Evolutionary conservation across 2,797 vertebrate species (phyloP).

Genomic region (Toxotes lorentzi): DNA sequence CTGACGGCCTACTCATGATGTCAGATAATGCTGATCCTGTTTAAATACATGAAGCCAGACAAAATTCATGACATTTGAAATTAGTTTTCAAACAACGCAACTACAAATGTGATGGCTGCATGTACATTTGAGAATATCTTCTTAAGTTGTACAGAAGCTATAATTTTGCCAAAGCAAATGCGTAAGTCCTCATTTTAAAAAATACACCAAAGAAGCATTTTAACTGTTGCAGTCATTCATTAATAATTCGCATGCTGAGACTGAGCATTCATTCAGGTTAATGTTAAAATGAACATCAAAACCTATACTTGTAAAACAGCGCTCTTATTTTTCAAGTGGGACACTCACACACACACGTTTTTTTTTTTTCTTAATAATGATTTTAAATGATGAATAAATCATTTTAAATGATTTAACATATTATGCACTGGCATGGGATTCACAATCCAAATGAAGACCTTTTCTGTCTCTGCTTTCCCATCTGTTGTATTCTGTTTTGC

Average conservation of each 20-base stretch:
- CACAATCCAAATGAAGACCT: slow-evolving; percentile 1
- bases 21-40: slow-evolving; percentile 5
- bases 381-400: too few relatives aligned
- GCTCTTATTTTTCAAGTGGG: too few relatives aligned
- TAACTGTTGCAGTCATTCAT: background rate
- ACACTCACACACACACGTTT: background rate
- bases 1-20: background rate
- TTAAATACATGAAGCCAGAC: background rate
- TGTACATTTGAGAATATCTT: slow-evolving; percentile 19
- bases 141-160: slow-evolving; percentile 16
- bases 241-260: slow-evolving; percentile 10
- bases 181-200: background rate
- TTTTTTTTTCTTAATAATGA: too few relatives aligned
- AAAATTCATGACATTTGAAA: background rate
- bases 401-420: background rate
- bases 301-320: too few relatives aligned
- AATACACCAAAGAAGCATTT: background rate
- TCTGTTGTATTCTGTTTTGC: slow-evolving; percentile 21
- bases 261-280: background rate
- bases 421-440: background rate
- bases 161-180: slow-evolving; percentile 12
- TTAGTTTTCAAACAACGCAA: background rate
- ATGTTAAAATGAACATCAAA: too few relatives aligned
- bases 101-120: background rate
- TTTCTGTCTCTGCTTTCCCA: background rate